Evolutionary conservation across 2,797 vertebrate species (phyloP), one percentile per base, ranked within the genome.

Genomic region (Cossypha polioptera): DNA sequence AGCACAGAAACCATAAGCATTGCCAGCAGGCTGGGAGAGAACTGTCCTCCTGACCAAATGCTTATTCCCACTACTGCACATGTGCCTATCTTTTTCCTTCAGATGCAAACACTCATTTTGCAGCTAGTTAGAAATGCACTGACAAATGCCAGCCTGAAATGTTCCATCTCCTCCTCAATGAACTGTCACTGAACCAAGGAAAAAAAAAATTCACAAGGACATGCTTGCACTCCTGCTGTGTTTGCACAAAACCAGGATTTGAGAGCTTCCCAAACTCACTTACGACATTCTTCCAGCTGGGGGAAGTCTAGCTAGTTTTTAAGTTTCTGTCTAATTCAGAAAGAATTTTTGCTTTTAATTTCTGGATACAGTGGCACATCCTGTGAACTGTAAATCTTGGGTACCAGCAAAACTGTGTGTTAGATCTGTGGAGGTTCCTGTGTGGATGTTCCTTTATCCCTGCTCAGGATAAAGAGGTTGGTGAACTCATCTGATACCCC

Each of bases 111-210:
- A 65, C n/a, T 61, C 42, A 29, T 76, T 85, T n/a, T 71, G 75
- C 55, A 91, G 65, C 57, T 91, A 87, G 72, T 83, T 81, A 82
- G 75, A 85, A 94, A 91, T 71, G 72, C 92, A 58, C 69, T 87
- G 75, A 53, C 36, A 91, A 94, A 92, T 59, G 48, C 63, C 75
- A 82, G 55, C 53, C 78, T 77, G 71, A 76, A 91, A 89, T 21
- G 14, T 87, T 90, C 65, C 14, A 79, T 87, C 48, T 92, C n/a
- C 19, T 53, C 53, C 61, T 94, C 36, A 71, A 74, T 83, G 78
- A 96, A 83, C 82, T 79, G 68, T 88, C 54, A 80, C 61, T 77
- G 75, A 91, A 94, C 54, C 25, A 40, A 13, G 53, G n/a, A 21
- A 28, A 17, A 42, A 55, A 10, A 66, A 61, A 29, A 15, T 19